These are phyloP conservation scores for Sinosuthora webbiana DNA, from an alignment of 2,113 vertebrate genomes.

Conservation along the genomic window DNA sequence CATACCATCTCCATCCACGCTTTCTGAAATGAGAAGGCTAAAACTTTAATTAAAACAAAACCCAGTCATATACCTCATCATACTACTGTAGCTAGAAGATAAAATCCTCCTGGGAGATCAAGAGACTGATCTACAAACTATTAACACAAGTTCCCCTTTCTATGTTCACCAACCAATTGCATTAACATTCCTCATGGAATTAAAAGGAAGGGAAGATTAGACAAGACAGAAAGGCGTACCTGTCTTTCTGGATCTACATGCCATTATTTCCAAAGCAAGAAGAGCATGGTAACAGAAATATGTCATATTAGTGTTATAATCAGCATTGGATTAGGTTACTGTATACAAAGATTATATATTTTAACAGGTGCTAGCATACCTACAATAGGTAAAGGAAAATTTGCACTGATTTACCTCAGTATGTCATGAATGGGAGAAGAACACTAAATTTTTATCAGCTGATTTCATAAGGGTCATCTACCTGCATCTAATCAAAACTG, in stretches of 20 bases:
- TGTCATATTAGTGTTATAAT: not conserved
- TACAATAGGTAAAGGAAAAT: not conserved
- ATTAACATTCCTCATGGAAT: not conserved
- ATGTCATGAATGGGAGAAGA: not conserved
- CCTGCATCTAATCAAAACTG: not conserved
- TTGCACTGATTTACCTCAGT: not conserved
- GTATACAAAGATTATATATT: not conserved
- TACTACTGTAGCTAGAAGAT: slow-evolving; percentile 8
- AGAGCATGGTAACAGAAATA: not conserved
- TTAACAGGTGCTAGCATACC: not conserved
- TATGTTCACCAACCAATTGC: not conserved
- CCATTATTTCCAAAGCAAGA: not conserved
- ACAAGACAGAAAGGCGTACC: not conserved
- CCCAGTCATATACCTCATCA: not conserved
- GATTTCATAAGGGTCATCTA: not conserved
- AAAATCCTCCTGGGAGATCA: slow-evolving; percentile 13
- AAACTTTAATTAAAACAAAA: slow-evolving; percentile 52
- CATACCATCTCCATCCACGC: not conserved
- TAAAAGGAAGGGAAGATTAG: not conserved
- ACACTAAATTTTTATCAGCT: not conserved
- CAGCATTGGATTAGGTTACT: not conserved
- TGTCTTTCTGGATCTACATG: not conserved
- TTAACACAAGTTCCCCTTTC: not conserved
- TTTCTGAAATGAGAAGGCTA: not conserved
- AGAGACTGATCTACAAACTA: slow-evolving; percentile 13